Conservation (phyloP, 1,140 invertebrate species). For the Drosophila pruinosa region DNA sequence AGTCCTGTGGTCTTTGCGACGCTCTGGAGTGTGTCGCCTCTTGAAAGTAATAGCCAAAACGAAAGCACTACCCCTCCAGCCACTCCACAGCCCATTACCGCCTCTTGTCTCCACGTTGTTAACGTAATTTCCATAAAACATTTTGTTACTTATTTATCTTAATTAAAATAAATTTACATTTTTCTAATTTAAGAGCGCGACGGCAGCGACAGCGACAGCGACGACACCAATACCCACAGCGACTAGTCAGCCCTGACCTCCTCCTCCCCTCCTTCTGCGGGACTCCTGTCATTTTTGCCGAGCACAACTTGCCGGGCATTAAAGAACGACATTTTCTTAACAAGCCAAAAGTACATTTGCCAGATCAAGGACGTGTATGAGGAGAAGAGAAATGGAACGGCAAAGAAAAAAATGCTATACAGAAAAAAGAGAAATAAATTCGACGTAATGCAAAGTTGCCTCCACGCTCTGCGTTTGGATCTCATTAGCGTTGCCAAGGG, state of each 20-base stretch:
- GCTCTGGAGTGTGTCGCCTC: conserved; percentile 59
- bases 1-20: conserved; percentile 36
- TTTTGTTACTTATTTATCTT: conserved; percentile 83
- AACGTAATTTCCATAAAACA: conserved; percentile 83
- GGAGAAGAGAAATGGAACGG: conserved; percentile 53
- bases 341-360: conserved; percentile 79
- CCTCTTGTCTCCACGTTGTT: conserved; percentile 65
- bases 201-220: conserved; percentile 27
- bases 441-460: conserved; percentile 74
- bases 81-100: conserved; percentile 29
- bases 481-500: conserved; percentile 73
- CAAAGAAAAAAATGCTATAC: conserved; percentile 18
- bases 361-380: conserved; percentile 33
- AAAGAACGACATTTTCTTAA: conserved; percentile 80
- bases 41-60: conserved; percentile 73
- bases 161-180: conserved; percentile 83
- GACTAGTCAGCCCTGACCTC: conserved; percentile 38
- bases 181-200: conserved; percentile 82
- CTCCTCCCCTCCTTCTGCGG: background rate
- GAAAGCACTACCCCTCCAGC: conserved; percentile 37
- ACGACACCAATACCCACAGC: conserved; percentile 24
- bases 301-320: conserved; percentile 53
- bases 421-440: conserved; percentile 50
- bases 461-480: conserved; percentile 53
- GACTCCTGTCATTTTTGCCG: conserved; percentile 13